These are phyloP conservation scores for Lasaia peninsularis DNA, from an alignment of 1,140 invertebrate species.

Conservation along the genomic window DNA sequence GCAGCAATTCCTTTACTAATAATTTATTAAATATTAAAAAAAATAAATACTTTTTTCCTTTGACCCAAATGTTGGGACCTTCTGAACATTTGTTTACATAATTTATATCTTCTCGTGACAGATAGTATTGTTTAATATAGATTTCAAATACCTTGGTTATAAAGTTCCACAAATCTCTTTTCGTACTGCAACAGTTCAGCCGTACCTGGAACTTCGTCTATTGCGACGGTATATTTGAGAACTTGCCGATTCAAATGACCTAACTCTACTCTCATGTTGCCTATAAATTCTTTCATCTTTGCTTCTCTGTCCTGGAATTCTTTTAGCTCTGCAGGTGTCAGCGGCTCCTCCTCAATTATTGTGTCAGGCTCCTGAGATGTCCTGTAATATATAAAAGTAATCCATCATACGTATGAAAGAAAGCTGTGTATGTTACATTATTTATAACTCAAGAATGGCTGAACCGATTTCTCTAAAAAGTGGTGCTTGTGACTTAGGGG, in stretches of 20 bases:
- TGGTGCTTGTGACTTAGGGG: too few relatives aligned
- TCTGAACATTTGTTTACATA: too few relatives aligned
- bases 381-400: conserved; percentile 41
- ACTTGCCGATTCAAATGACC: conserved; percentile 92
- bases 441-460: too few relatives aligned
- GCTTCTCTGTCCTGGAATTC: conserved; percentile 81
- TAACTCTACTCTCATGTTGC: conserved; percentile 78
- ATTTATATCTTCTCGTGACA: too few relatives aligned
- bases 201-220: conserved; percentile 94
- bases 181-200: conserved; percentile 97
- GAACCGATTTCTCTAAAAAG: too few relatives aligned
- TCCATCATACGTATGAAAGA: too few relatives aligned
- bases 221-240: conserved; percentile 84
- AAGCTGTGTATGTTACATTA: too few relatives aligned
- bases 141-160: conserved; percentile 89
- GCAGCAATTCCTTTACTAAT: too few relatives aligned
- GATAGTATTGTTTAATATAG: too few relatives aligned
- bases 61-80: too few relatives aligned
- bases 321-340: conserved; percentile 56
- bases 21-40: too few relatives aligned
- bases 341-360: conserved; percentile 49
- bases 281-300: conserved; percentile 72
- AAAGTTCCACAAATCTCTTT: conserved; percentile 95
- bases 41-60: too few relatives aligned
- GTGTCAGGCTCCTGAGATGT: conserved; percentile 41